Evolutionary conservation across 92 coral and sea anemone species (phyloP).

Genomic region (Scolanthus callimorphus): DNA sequence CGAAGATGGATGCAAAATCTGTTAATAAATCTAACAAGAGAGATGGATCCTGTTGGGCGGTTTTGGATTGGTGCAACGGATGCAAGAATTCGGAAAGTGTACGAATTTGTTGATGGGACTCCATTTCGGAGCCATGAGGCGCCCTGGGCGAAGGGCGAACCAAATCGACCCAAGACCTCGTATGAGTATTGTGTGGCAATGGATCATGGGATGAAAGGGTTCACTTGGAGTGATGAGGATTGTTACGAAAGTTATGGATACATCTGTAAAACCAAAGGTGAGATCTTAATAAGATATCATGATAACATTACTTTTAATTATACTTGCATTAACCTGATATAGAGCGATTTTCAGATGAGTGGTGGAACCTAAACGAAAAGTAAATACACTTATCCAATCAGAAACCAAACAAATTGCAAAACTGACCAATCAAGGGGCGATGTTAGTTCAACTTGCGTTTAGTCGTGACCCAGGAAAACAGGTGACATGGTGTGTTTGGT

Average conservation of each 20-base stretch:
- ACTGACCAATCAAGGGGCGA: too few relatives aligned
- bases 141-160: constrained; percentile 85
- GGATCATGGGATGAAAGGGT: constrained; percentile 39
- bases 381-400: too few relatives aligned
- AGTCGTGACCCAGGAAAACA: too few relatives aligned
- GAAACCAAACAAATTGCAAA: too few relatives aligned
- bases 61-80: constrained; percentile 82
- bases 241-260: constrained; percentile 62
- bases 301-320: too few relatives aligned
- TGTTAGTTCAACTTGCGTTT: too few relatives aligned
- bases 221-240: constrained; percentile 73
- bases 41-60: constrained; percentile 30
- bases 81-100: constrained; percentile 41
- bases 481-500: too few relatives aligned
- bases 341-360: too few relatives aligned
- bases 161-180: constrained; percentile 50
- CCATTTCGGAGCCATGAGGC: constrained; percentile 54
- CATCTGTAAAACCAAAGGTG: constrained; percentile 68
- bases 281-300: too few relatives aligned
- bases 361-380: too few relatives aligned
- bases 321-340: too few relatives aligned
- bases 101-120: constrained; percentile 68
- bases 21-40: constrained; percentile 25
- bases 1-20: constrained; percentile 47
- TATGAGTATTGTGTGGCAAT: constrained; percentile 53